These are phyloP conservation scores for Odontothrips loti DNA, from an alignment of 2,888 invertebrate species.

Conservation along the genomic window DNA sequence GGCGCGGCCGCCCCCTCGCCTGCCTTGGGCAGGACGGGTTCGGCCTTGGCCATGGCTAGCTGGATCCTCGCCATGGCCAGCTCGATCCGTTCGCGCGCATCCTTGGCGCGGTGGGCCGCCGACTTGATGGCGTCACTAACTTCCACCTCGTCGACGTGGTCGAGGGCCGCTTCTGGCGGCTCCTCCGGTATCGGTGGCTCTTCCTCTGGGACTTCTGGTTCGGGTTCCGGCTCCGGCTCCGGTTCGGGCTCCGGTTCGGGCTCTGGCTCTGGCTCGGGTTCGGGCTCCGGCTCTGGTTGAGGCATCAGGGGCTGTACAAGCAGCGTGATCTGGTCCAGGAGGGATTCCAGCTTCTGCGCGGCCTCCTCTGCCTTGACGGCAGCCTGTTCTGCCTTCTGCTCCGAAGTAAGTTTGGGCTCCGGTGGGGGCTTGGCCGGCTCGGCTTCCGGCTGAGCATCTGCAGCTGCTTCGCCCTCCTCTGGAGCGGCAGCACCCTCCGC, in stretches of 20 bases:
- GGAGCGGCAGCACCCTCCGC: background rate
- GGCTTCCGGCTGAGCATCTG: background rate
- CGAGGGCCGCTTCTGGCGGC: background rate
- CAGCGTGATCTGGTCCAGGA: background rate
- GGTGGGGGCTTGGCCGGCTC: constrained; percentile 7
- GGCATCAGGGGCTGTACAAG: constrained; percentile 1
- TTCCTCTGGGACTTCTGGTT: background rate
- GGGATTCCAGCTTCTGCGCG: background rate
- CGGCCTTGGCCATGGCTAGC: background rate
- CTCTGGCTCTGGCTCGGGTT: background rate
- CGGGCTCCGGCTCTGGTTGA: background rate
- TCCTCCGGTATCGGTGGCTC: background rate
- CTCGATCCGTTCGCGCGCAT: background rate
- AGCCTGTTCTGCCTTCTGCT: constrained; percentile 31
- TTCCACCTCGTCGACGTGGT: constrained; percentile 13
- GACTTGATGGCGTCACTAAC: background rate
- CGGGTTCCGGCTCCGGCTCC: background rate
- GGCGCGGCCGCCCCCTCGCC: background rate
- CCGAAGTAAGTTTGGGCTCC: constrained; percentile 3
- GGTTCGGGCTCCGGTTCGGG: background rate
- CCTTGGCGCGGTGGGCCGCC: background rate
- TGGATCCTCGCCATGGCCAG: constrained; percentile 3
- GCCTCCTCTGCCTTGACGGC: constrained; percentile 31
- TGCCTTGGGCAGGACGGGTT: background rate
- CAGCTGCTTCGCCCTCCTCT: background rate